phyloP scores from a whole-genome alignment of 1,140 invertebrate genomes.

The Lepidurus apus region DNA sequence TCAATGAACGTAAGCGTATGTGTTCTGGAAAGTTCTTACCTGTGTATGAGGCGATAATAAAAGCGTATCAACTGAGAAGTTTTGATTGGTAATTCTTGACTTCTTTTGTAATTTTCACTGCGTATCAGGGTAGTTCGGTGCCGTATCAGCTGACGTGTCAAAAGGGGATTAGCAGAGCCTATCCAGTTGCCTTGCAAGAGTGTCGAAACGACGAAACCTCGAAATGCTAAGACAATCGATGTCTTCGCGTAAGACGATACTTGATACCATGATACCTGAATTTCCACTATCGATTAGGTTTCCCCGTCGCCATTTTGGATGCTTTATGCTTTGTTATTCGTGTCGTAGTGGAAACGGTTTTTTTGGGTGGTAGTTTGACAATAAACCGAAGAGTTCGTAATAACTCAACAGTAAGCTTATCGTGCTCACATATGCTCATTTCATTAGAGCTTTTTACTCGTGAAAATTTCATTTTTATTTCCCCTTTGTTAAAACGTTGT shows the following conservation, averaged over 20 bases:
- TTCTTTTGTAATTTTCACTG: neutral
- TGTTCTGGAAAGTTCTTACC: too few relatives aligned
- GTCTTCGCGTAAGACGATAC: too few relatives aligned
- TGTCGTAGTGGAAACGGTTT: neutral
- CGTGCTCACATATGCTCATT: neutral
- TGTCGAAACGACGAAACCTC: too few relatives aligned
- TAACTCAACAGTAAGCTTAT: neutral
- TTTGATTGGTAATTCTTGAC: neutral
- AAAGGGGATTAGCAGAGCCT: neutral
- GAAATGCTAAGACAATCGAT: too few relatives aligned
- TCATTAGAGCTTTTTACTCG: neutral
- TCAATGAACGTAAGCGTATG: too few relatives aligned
- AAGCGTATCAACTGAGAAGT: neutral
- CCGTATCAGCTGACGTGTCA: slow-evolving; percentile 2
- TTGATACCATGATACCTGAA: too few relatives aligned
- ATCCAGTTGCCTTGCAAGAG: too few relatives aligned
- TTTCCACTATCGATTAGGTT: neutral
- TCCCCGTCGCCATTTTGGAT: slow-evolving; percentile 10
- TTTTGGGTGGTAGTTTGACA: neutral
- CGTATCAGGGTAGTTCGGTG: neutral
- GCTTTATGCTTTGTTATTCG: slow-evolving; percentile 10
- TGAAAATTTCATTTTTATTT: neutral
- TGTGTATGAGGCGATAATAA: too few relatives aligned
- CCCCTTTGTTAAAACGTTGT: neutral
- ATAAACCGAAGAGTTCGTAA: neutral